Evolutionary conservation across 1,140 invertebrate species (phyloP), one percentile per base, ranked within the genome.

Genomic region (Penaeus indicus): DNA sequence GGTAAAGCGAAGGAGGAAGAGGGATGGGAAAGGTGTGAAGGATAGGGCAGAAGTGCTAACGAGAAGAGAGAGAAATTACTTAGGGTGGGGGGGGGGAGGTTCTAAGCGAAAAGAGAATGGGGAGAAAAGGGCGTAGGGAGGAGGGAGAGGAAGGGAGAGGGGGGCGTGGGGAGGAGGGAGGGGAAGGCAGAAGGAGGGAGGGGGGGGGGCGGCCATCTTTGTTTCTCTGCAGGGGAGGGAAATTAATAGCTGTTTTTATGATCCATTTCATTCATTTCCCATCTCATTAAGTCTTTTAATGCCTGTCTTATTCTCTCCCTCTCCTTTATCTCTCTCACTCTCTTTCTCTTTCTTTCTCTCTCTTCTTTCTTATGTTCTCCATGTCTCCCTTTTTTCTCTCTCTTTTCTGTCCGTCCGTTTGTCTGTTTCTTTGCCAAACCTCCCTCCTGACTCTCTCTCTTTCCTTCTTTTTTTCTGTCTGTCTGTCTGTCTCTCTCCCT

Each of bases 221-320:
- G 54, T 54, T 54, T 54, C 54, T 54, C 54, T 54, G 54, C 54
- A 54, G 42, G 25, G 27, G 22, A 38, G 25, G 72, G 72, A 32
- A 72, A 75, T 75, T 75, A 75, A 75, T 75, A 75, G 72, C 72
- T n/a, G 72, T 75, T 75, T 75, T 75, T 75, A 75, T 75, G 72
- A 75, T 75, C 72, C 72, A 75, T 75, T 75, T 75, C 72, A 75
- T 75, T 75, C 72, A 75, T 75, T 75, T 75, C 72, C 72, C 72
- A 75, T 75, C 72, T 75, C 72, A 75, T 75, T 75, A 75, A 16
- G 27, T 75, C 72, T 75, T 75, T 75, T 27, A 75, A 75, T 75
- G 72, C 42, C 72, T 25, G 72, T 32, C 72, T 75, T 75, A 38
- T 32, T 38, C 22, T 38, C 27, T 16, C 27, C 27, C 27, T 75